Evolutionary conservation across 1,140 invertebrate genomes (phyloP).

Genomic region (Tyrophagus putrescentiae): DNA sequence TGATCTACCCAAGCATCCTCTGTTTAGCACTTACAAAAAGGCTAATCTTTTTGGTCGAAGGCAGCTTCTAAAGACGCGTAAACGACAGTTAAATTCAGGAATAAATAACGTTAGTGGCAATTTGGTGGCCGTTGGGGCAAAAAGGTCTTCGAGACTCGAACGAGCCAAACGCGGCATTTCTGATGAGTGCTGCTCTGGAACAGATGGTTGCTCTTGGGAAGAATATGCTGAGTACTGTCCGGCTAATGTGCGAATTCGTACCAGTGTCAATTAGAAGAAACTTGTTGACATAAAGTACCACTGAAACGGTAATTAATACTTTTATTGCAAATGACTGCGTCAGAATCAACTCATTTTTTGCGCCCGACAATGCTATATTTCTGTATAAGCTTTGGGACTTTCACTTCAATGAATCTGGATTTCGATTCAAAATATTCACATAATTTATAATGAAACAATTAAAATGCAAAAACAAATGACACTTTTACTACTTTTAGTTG

Average conservation of each 20-base stretch:
- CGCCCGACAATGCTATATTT: too few relatives aligned
- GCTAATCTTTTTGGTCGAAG: constrained; percentile 21
- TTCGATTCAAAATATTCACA: too few relatives aligned
- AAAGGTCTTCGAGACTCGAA: not conserved
- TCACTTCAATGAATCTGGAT: too few relatives aligned
- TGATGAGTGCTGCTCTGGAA: constrained; percentile 41
- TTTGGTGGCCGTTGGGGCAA: too few relatives aligned
- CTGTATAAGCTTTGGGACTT: too few relatives aligned
- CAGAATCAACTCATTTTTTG: not conserved
- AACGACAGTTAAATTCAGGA: not conserved
- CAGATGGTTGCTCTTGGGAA: constrained; percentile 45
- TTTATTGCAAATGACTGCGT: not conserved
- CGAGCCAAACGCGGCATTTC: constrained; percentile 35
- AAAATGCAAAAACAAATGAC: too few relatives aligned
- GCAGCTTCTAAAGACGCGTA: not conserved
- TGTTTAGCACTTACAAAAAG: not conserved
- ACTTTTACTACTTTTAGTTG: too few relatives aligned
- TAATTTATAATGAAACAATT: too few relatives aligned
- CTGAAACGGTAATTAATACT: not conserved
- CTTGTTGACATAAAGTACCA: not conserved
- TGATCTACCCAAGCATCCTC: not conserved
- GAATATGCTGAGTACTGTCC: constrained; percentile 49
- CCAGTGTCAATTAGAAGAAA: not conserved
- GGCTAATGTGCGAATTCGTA: constrained; percentile 37
- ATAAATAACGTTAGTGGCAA: too few relatives aligned